phyloP scores from a whole-genome alignment of 2,888 invertebrate genomes.

The Athetis lepigone region DNA sequence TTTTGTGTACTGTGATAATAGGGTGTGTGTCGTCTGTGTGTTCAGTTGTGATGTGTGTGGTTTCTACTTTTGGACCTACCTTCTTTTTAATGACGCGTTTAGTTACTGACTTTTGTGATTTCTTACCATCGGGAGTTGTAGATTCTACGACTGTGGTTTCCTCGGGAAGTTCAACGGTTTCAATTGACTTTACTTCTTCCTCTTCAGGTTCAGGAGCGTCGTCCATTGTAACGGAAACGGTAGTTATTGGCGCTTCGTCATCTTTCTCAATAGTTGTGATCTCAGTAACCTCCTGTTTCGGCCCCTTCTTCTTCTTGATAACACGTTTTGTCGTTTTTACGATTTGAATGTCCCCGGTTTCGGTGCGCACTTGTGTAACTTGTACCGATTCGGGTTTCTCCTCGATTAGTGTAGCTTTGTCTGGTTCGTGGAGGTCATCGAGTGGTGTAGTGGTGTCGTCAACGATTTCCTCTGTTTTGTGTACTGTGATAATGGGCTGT shows the following conservation, averaged over 20 bases:
- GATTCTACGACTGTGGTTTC: constrained; percentile 28
- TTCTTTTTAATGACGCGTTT: constrained; percentile 79
- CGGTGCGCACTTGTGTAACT: constrained; percentile 6
- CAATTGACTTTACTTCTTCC: constrained; percentile 52
- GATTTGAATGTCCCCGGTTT: not conserved
- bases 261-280: constrained; percentile 16
- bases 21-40: constrained; percentile 78
- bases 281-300: constrained; percentile 26
- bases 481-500: constrained; percentile 26
- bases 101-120: constrained; percentile 69
- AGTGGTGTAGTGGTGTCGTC: constrained; percentile 6
- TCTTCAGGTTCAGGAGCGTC: constrained; percentile 63
- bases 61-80: constrained; percentile 70
- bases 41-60: constrained; percentile 66
- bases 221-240: constrained; percentile 39
- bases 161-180: constrained; percentile 35
- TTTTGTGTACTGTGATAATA: constrained; percentile 37
- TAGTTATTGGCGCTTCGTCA: constrained; percentile 25
- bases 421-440: not conserved
- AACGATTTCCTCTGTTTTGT: not conserved
- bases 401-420: constrained; percentile 2
- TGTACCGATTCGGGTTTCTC: constrained; percentile 23
- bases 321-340: constrained; percentile 30
- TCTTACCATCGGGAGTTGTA: constrained; percentile 66
- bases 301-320: constrained; percentile 31